Base-by-base conservation (phyloP, 2,113 vertebrate genomes). In the Scartelaos histophorus region DNA sequence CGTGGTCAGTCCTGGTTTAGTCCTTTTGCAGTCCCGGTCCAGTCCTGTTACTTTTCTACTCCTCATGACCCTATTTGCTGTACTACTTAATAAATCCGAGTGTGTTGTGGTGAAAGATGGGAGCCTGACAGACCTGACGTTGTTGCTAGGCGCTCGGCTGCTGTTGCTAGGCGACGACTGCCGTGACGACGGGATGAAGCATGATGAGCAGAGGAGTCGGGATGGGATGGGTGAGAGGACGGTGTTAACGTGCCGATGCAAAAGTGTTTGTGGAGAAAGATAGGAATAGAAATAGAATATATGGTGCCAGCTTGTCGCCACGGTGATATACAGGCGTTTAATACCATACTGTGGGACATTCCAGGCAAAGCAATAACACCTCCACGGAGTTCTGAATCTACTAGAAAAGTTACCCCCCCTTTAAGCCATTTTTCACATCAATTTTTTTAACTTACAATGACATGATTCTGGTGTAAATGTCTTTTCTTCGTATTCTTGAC, bases 91-190 rank as follows among this genome's bases (percentile, higher is more conserved):
- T 43, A 43, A 43, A 43, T 43, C 38, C 10, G n/a, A 54, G 22
- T 17, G 43, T 43, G 38, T 82, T 79, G 56, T 58, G 64, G 53
- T 66, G 79, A 86, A 84, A 67, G 53, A 69, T 49, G 75, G 66
- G 58, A 70, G 70, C 61, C 4, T 65, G 73, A 75, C 35, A 79
- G 82, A 69, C 77, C 70, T 73, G 22, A 85, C 70, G 75, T 73
- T 91, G 83, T 85, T 73, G 62, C 83, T 80, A 81, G 65, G 76
- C 81, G 84, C 92, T 89, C 92, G 88, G 83, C 79, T 80, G 38
- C 74, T 83, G 92, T 94, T 94, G 92, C 95, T 80, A 75, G 81
- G 95, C 93, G 95, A 95, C 90, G 3, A 80, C 80, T 80, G 79
- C 70, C 85, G 87, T 81, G 87, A 85, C 81, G 89, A 86, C 81